Conservation (phyloP, 37 sponge, comb jelly and placozoan species). For the Ianthella basta region DNA sequence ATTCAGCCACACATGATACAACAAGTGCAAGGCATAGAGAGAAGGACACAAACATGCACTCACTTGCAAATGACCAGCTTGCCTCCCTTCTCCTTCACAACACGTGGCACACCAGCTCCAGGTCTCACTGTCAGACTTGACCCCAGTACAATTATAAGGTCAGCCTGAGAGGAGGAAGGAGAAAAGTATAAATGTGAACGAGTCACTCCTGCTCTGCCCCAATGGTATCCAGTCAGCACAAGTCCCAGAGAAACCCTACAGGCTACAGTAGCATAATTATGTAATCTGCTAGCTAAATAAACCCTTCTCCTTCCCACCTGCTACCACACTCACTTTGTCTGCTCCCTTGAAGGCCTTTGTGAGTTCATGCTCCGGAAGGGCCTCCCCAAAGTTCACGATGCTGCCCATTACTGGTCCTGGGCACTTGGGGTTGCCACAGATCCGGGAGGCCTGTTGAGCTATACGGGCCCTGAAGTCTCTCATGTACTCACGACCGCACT, state of each 20-base stretch:
- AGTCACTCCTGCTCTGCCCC: too few relatives aligned
- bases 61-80: constrained; percentile 89
- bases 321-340: constrained; percentile 50
- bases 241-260: too few relatives aligned
- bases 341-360: constrained; percentile 70
- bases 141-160: constrained; percentile 87
- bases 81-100: constrained; percentile 52
- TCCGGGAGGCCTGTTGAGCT: constrained; percentile 71
- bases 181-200: too few relatives aligned
- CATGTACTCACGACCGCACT: constrained; percentile 78
- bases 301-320: too few relatives aligned
- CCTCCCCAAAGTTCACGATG: constrained; percentile 91
- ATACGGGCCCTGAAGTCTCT: constrained; percentile 84
- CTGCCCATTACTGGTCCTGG: constrained; percentile 65
- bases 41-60: too few relatives aligned
- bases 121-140: constrained; percentile 84
- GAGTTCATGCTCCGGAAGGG: constrained; percentile 73
- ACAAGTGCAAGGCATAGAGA: too few relatives aligned
- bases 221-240: too few relatives aligned
- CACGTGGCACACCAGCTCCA: constrained; percentile 66
- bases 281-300: too few relatives aligned
- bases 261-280: too few relatives aligned
- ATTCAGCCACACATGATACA: too few relatives aligned
- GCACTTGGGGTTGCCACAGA: constrained; percentile 81
- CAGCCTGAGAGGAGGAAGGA: constrained; percentile 67